Evolutionary conservation across 2,113 vertebrate genomes (phyloP), one percentile per base, ranked within the genome.

Genomic region (Columba janthina): DNA sequence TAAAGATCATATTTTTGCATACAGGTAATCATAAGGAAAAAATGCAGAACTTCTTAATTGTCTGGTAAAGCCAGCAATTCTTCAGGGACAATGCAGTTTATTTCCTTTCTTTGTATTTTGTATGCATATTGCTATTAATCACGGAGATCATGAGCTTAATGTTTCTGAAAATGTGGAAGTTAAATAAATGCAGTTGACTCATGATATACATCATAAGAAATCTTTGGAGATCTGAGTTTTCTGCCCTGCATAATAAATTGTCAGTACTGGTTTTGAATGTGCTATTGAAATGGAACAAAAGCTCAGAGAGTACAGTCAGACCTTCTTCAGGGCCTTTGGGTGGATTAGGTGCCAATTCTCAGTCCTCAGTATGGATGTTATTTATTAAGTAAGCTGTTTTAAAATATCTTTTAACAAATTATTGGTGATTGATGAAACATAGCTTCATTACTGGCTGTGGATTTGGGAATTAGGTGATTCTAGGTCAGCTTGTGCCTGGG

Each of bases 21-120:
- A 48, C 34, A 76, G 40, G n/a, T 82, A 81, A 84, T 92, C 32
- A 56, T 51, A 88, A 88, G 32, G 17, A 75, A 77, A 87, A 95
- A 69, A 82, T 21, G 18, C 22, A 42, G 51, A 85, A 85, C 21
- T 67, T 60, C 15, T 56, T 72, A 91, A 75, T 75, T 95, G 54
- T 61, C 38, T 90, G 66, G 34, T 85, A 88, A 91, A 94, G 18
- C 26, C 28, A 85, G 70, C 0, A 10, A 26, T 69, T 85, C 69
- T 87, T 85, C 50, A 50, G 94, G 54, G 78, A 90, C 54, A 44
- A 58, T 61, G 58, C 62, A 72, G 61, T 79, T 95, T 75, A 82
- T 75, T 91, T 89, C 26, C 62, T 71, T 74, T 56, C 58, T 88
- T 83, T 88, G 54, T 51, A 64, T 78, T 96, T 93, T 64, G 62